phyloP scores from a whole-genome alignment of 2,113 vertebrate species.

The Pterocles orientalis region DNA sequence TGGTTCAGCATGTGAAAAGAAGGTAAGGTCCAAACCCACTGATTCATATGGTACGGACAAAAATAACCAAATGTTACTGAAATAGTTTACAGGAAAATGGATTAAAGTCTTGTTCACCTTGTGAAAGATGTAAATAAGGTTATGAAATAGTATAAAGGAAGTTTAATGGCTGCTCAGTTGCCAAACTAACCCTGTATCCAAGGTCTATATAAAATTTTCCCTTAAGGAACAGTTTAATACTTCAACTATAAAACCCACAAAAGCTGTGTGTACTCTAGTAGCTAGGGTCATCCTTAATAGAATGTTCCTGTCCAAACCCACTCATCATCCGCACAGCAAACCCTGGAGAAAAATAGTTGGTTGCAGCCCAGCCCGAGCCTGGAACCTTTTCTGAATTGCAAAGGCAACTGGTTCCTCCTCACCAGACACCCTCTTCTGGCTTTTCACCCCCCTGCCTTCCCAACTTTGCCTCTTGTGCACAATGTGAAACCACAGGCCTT shows the following conservation, averaged over 20 bases:
- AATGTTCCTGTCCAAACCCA: background rate
- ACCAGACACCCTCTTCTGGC: fast-evolving
- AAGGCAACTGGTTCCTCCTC: background rate
- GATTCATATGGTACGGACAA: background rate
- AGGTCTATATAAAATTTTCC: background rate
- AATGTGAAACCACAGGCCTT: background rate
- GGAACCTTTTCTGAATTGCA: background rate
- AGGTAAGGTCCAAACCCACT: slow-evolving; percentile 46
- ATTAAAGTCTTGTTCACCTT: background rate
- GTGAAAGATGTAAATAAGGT: background rate
- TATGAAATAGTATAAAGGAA: background rate
- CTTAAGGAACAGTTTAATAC: background rate
- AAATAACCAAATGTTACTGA: background rate
- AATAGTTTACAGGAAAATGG: background rate
- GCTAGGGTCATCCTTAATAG: background rate
- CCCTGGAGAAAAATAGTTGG: background rate
- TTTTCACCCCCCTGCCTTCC: background rate
- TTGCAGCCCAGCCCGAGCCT: background rate
- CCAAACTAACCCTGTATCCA: background rate
- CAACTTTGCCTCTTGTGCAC: background rate
- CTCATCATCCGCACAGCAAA: background rate
- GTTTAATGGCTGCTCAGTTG: background rate
- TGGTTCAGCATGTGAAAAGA: slow-evolving; percentile 65
- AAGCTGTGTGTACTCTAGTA: background rate
- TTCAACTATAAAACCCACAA: background rate